Conservation (phyloP, 92 coral and sea anemone genomes). For the Porites lobata region DNA sequence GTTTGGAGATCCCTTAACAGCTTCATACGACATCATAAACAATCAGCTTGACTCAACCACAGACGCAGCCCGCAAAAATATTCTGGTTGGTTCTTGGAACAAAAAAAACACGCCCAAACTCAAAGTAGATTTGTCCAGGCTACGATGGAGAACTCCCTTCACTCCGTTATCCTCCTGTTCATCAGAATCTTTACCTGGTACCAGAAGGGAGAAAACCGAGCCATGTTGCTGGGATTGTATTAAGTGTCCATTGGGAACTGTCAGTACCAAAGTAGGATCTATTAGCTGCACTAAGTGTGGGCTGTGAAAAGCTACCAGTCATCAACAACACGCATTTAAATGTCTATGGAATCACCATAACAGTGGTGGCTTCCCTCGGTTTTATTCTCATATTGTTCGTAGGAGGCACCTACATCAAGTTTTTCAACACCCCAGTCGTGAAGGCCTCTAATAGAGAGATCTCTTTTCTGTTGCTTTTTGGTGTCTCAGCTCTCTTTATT, state of each 20-base stretch:
- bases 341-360: conserved; percentile 27
- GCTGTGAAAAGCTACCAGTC: conserved; percentile 59
- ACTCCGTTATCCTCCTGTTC: background rate
- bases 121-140: background rate
- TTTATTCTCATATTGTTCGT: background rate
- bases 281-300: conserved; percentile 29
- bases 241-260: background rate
- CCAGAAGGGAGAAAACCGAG: background rate
- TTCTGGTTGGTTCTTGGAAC: background rate
- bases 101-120: background rate
- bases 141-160: background rate
- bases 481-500: background rate
- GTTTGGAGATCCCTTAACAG: background rate
- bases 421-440: background rate
- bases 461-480: background rate
- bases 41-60: background rate
- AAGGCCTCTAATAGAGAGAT: background rate
- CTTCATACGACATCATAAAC: background rate
- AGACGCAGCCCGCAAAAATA: background rate
- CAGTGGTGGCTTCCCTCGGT: conserved; percentile 20
- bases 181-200: background rate
- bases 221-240: background rate
- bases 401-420: background rate
- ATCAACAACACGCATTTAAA: conserved; percentile 42
- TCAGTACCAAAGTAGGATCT: background rate